A percentile compares a stretch with the other conserved stretches of the same genome.
Evolutionary conservation across 2,888 invertebrate genomes (phyloP).

Genomic region (Osedax fenrisi): DNA sequence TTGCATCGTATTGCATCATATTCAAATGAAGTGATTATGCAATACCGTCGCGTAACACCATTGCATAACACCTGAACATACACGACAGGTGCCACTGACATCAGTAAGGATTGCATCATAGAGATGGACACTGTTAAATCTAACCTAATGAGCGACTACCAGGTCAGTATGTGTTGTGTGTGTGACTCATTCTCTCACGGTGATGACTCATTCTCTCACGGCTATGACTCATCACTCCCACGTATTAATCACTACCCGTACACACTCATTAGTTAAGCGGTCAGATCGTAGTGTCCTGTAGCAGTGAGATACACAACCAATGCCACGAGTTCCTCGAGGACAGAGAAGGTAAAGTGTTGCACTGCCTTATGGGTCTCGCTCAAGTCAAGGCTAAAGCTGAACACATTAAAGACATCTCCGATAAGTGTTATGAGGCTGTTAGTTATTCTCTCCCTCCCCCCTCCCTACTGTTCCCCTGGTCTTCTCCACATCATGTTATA

Average conservation of each 20-base stretch:
- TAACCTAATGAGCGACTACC: conserved; percentile 80
- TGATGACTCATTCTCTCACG: too few relatives aligned
- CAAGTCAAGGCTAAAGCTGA: conserved; percentile 46
- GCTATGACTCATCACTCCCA: too few relatives aligned
- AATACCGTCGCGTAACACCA: too few relatives aligned
- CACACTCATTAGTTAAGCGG: neutral
- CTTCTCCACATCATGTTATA: neutral
- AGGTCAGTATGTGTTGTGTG: conserved; percentile 85
- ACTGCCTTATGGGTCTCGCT: conserved; percentile 72
- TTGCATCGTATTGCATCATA: too few relatives aligned
- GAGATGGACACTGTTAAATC: conserved; percentile 83
- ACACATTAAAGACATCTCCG: neutral
- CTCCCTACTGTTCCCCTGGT: neutral
- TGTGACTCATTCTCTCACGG: too few relatives aligned
- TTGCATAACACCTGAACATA: too few relatives aligned
- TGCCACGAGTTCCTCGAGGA: conserved; percentile 68
- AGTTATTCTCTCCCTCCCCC: neutral
- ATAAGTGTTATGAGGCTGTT: neutral
- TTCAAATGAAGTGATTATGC: too few relatives aligned
- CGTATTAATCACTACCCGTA: conserved; percentile 52
- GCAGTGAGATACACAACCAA: conserved; percentile 50
- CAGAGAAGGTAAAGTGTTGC: conserved; percentile 53
- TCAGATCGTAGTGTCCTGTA: conserved; percentile 50
- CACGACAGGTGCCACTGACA: neutral
- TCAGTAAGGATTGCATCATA: conserved; percentile 60